These are phyloP conservation scores for Barnardius zonarius DNA, from an alignment of 2,113 vertebrate species.

Conservation along the genomic window DNA sequence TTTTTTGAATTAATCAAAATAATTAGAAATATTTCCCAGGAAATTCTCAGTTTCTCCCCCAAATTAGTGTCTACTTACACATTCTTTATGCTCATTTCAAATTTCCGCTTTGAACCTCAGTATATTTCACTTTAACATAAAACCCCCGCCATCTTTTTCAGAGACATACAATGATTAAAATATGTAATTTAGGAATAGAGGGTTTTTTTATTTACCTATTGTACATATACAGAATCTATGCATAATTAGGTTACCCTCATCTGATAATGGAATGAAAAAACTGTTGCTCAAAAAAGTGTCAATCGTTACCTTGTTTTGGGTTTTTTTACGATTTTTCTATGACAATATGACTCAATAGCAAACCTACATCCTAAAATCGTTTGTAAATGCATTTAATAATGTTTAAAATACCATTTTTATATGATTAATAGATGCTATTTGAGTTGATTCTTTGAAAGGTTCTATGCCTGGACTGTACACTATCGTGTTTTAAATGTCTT, in stretches of 20 bases:
- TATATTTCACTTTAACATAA: not conserved
- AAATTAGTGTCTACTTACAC: not conserved
- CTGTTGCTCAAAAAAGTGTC: not conserved
- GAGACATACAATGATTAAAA: not conserved
- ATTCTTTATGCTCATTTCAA: not conserved
- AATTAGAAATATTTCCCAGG: not conserved
- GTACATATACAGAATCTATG: not conserved
- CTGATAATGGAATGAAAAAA: not conserved
- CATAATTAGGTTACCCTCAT: not conserved
- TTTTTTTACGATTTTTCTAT: not conserved
- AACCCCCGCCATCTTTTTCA: accelerated
- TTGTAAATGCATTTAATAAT: not conserved
- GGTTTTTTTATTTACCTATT: not conserved
- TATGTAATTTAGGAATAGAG: not conserved
- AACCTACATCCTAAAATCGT: not conserved
- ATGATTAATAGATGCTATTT: not conserved
- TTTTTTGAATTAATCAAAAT: not conserved
- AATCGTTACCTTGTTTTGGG: not conserved
- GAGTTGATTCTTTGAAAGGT: not conserved
- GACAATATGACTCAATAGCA: not conserved
- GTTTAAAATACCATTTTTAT: accelerated
- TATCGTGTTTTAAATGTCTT: not conserved
- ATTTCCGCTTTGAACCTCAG: not conserved
- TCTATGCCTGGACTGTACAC: not conserved
- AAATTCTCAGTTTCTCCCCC: not conserved